A percentile compares a stretch with the other conserved stretches of the same genome.
These are phyloP conservation scores for Lapara coniferarum DNA, from an alignment of 2,888 invertebrate genomes.

Conservation along the genomic window DNA sequence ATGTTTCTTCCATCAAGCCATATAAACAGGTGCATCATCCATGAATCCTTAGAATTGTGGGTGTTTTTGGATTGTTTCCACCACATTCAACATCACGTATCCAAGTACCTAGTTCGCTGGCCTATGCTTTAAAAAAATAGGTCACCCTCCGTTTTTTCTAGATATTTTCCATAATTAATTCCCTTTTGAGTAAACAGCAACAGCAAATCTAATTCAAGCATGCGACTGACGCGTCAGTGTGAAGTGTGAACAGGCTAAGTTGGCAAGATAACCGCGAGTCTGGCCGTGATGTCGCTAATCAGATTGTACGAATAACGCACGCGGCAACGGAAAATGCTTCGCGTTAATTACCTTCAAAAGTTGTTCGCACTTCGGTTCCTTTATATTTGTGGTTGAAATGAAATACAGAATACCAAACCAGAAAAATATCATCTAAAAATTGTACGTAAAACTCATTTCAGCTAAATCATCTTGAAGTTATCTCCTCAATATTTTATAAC, in stretches of 20 bases:
- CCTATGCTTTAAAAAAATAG: too few relatives aligned
- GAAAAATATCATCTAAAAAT: not conserved
- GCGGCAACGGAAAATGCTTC: slow-evolving; percentile 31
- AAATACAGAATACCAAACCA: too few relatives aligned
- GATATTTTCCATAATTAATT: too few relatives aligned
- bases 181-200: not conserved
- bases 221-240: slow-evolving; percentile 29
- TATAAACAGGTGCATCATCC: too few relatives aligned
- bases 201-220: slow-evolving; percentile 24
- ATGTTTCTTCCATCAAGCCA: too few relatives aligned
- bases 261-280: slow-evolving; percentile 31
- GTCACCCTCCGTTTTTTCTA: too few relatives aligned
- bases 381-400: too few relatives aligned
- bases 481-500: not conserved
- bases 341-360: slow-evolving; percentile 26
- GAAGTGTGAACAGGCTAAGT: slow-evolving; percentile 34
- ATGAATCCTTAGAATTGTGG: too few relatives aligned
- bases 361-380: not conserved
- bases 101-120: too few relatives aligned
- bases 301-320: slow-evolving; percentile 33
- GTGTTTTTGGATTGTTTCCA: too few relatives aligned
- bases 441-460: not conserved
- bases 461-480: not conserved
- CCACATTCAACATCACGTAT: too few relatives aligned
- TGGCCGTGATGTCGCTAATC: slow-evolving; percentile 31